These are phyloP conservation scores for Notodonta ziczac DNA, from an alignment of 2,888 invertebrate species.

Conservation along the genomic window DNA sequence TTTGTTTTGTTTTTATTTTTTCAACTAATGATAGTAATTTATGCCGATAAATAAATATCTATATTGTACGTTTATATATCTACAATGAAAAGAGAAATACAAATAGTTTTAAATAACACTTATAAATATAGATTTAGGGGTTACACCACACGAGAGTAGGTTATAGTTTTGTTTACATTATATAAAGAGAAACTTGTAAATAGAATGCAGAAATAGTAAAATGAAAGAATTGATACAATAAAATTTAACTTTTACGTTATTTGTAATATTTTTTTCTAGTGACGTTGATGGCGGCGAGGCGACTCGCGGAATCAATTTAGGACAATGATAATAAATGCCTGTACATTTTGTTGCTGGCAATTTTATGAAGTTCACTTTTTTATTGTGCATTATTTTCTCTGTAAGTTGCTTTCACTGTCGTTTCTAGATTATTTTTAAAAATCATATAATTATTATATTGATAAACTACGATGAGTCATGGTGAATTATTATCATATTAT, in stretches of 20 bases:
- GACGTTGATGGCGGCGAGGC: constrained; percentile 47
- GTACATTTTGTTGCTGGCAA: constrained; percentile 69
- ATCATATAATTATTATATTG: constrained; percentile 84
- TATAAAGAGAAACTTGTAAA: constrained; percentile 66
- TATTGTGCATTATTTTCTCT: constrained; percentile 81
- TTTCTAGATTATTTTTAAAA: constrained; percentile 82
- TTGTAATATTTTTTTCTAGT: constrained; percentile 76
- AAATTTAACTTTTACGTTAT: constrained; percentile 75
- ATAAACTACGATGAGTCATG: constrained; percentile 82
- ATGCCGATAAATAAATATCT: constrained; percentile 77
- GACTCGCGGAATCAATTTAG: constrained; percentile 43
- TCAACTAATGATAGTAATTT: constrained; percentile 82
- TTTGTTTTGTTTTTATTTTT: constrained; percentile 73
- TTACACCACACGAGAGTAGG: constrained; percentile 77
- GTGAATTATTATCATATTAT: constrained; percentile 72
- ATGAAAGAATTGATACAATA: constrained; percentile 81
- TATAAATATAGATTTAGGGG: constrained; percentile 82
- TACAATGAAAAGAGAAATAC: constrained; percentile 76
- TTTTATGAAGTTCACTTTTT: constrained; percentile 69
- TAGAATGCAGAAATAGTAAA: constrained; percentile 77
- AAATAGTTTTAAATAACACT: constrained; percentile 77
- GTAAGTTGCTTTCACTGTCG: constrained; percentile 84
- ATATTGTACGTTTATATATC: constrained; percentile 77
- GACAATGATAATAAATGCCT: constrained; percentile 58
- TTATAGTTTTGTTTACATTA: constrained; percentile 81